phyloP scores from a whole-genome alignment of 30 jellyfish, hydroid and myxozoan species.

The Chrysaora quinquecirrha region DNA sequence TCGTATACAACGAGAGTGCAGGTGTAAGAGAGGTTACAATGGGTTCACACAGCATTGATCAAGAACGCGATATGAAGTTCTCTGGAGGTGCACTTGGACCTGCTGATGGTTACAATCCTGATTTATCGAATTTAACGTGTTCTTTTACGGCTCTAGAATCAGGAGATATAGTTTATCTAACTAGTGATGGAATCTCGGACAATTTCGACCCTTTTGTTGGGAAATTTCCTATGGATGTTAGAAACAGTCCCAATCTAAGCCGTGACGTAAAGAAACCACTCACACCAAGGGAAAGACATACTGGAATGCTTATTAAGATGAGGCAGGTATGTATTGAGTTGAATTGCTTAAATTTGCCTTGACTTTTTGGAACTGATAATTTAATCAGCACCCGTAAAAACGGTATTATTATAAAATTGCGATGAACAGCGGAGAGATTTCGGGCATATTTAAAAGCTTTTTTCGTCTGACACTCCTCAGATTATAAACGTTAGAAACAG shows the following conservation, averaged over 20 bases:
- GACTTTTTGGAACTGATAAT: too few relatives aligned
- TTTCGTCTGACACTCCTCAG: too few relatives aligned
- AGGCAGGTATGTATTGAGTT: slow-evolving; percentile 42
- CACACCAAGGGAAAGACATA: slow-evolving; percentile 83
- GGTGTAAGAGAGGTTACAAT: slow-evolving; percentile 94
- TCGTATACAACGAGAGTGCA: slow-evolving; percentile 52
- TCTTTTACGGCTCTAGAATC: slow-evolving; percentile 72
- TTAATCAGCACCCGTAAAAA: too few relatives aligned
- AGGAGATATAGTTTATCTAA: slow-evolving; percentile 76
- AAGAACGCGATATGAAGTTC: slow-evolving; percentile 85
- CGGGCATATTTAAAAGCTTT: too few relatives aligned
- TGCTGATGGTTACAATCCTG: slow-evolving; percentile 95
- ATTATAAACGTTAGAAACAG: too few relatives aligned
- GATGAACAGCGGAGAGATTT: too few relatives aligned
- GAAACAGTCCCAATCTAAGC: slow-evolving; percentile 22
- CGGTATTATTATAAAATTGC: too few relatives aligned
- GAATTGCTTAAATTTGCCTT: too few relatives aligned
- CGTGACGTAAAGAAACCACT: slow-evolving; percentile 6
- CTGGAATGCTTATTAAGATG: slow-evolving; percentile 80
- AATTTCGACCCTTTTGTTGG: slow-evolving; percentile 92
- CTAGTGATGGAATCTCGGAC: slow-evolving; percentile 95
- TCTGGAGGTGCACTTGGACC: slow-evolving; percentile 98
- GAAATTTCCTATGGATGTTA: slow-evolving; percentile 20
- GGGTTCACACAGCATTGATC: slow-evolving; percentile 85
- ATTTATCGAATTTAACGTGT: slow-evolving; percentile 78